Conservation (phyloP, 2,113 vertebrate genomes). For the Pristiophorus japonicus region DNA sequence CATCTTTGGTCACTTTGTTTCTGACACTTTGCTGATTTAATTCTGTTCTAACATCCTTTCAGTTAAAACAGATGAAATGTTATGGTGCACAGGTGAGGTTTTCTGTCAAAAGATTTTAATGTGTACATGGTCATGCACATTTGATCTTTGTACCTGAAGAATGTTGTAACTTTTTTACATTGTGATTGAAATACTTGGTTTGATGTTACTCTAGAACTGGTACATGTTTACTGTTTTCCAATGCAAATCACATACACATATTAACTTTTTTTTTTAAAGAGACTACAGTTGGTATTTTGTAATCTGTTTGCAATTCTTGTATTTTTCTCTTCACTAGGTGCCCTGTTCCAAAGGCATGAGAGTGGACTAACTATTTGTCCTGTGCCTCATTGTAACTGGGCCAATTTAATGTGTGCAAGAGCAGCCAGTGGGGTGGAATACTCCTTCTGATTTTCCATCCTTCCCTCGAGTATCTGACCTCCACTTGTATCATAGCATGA, state of each 20-base stretch:
- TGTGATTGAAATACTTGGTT: not conserved
- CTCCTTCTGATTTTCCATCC: not conserved
- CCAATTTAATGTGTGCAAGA: not conserved
- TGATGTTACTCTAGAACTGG: not conserved
- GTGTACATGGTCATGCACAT: not conserved
- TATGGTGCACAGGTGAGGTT: not conserved
- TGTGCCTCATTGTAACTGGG: not conserved
- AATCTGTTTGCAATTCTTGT: no score
- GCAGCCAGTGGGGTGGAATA: not conserved
- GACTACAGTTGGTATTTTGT: not conserved
- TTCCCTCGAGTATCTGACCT: not conserved
- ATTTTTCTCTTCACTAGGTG: not conserved
- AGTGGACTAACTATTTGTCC: not conserved
- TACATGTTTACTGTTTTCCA: not conserved
- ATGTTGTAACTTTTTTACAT: not conserved
- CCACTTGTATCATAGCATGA: not conserved
- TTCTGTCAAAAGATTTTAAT: not conserved
- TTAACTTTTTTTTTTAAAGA: not conserved
- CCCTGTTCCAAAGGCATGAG: not conserved
- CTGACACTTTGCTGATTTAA: not conserved
- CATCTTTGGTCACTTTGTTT: not conserved
- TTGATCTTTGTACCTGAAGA: not conserved
- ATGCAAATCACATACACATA: not conserved
- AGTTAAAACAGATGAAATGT: not conserved
- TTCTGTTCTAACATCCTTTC: not conserved